These are phyloP conservation scores for Camptogramma bilineatum DNA, from an alignment of 2,888 invertebrate species.

Conservation along the genomic window DNA sequence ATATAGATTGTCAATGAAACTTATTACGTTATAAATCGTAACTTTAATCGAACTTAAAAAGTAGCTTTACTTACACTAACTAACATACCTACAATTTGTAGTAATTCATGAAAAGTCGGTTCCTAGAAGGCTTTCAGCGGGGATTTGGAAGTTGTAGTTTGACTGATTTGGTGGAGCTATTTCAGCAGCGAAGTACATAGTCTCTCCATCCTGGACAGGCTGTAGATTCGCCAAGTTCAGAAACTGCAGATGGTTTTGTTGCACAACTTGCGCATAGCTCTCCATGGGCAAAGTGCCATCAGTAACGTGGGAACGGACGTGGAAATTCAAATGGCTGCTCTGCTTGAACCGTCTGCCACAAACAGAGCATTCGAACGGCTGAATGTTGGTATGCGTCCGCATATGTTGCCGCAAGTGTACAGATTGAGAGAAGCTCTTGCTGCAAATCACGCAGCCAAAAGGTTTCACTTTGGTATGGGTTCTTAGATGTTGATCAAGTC, in stretches of 20 bases:
- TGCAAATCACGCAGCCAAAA: slow-evolving; percentile 77
- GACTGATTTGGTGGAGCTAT: slow-evolving; percentile 48
- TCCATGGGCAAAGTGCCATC: slow-evolving; percentile 59
- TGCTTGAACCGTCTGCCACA: slow-evolving; percentile 78
- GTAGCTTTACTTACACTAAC: slow-evolving; percentile 11
- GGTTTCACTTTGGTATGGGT: slow-evolving; percentile 81
- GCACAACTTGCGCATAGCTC: slow-evolving; percentile 57
- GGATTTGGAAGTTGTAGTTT: slow-evolving; percentile 26
- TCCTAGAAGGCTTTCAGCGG: slow-evolving; percentile 16
- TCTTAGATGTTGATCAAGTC: slow-evolving; percentile 78
- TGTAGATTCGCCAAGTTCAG: slow-evolving; percentile 70
- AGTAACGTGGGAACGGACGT: slow-evolving; percentile 73
- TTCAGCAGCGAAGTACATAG: slow-evolving; percentile 74
- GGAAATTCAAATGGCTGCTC: slow-evolving; percentile 79
- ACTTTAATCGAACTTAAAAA: slow-evolving; percentile 9
- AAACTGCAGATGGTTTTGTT: slow-evolving; percentile 62
- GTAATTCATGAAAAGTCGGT: slow-evolving; percentile 11
- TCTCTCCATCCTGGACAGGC: slow-evolving; percentile 72
- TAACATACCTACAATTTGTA: neutral
- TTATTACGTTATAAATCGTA: neutral
- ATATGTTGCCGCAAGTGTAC: slow-evolving; percentile 81
- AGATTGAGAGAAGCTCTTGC: slow-evolving; percentile 78
- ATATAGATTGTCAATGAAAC: neutral
- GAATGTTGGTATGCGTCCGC: slow-evolving; percentile 81
- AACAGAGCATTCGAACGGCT: slow-evolving; percentile 75